Conservation (phyloP, 2,888 invertebrate species). For the Phaedon cochleariae region DNA sequence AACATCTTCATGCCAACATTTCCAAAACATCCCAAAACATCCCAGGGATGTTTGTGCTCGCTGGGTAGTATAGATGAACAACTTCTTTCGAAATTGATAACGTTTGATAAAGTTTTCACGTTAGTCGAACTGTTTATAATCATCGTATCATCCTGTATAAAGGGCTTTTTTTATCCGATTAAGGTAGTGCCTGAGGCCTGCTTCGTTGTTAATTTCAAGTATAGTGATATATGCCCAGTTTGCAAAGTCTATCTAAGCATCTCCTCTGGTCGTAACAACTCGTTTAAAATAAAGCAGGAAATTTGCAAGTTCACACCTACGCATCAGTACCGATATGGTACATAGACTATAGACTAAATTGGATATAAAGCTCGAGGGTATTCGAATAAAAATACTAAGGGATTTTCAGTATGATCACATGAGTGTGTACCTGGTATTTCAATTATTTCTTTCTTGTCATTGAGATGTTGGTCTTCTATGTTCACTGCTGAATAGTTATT, state of each 20-base stretch:
- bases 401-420: no score
- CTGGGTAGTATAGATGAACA: no score
- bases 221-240: constrained; percentile 18
- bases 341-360: not conserved
- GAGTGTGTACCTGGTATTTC: no score
- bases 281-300: not conserved
- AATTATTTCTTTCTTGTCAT: no score
- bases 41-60: no score
- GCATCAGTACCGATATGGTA: not conserved
- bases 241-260: not conserved
- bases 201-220: constrained; percentile 14
- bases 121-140: no score
- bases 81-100: no score
- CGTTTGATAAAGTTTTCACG: no score
- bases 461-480: no score
- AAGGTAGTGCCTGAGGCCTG: constrained; percentile 11
- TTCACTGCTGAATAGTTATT: no score
- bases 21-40: no score
- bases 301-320: not conserved
- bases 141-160: not conserved
- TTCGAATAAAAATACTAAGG: not conserved
- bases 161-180: constrained; percentile 14
- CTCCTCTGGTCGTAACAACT: not conserved
- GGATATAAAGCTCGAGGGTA: not conserved
- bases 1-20: no score